Evolutionary conservation across 2,797 vertebrate species (phyloP), one percentile per base, ranked within the genome.

Genomic region (Anguilla marmorata): DNA sequence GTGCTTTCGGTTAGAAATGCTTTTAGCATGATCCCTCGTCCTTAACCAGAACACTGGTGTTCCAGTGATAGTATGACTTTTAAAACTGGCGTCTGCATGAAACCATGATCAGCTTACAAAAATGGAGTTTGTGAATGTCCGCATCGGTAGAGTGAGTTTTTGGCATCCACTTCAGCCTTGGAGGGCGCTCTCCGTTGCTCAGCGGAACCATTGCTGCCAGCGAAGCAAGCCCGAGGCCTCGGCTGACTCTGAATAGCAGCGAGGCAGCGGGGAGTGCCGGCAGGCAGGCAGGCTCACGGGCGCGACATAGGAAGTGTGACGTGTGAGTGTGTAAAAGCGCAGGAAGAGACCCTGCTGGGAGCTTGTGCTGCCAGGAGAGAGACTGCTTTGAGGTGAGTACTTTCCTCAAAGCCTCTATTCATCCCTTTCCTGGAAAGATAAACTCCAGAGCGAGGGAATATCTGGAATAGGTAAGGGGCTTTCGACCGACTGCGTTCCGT

Each of bases 251-350:
- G 33, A 45, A 24, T 79, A 41, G 30, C 63, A 30, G 85, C 12
- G 21, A 48, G 33, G 45, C 60, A 45, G 16, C 9, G n/a, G 54
- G 63, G 48, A 85, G 69, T 45, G 50, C 58, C 33, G 76, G 72
- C 63, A 84, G 85, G 85, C 60, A 27, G 76, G 72, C 63, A 84
- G 85, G 85, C 60, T 41, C 48, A 4, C 41, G 11, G 19, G 45
- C 56, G 37, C n/a, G 16, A 69, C 52, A 45, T 50, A 89, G 88
- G 86, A 89, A 89, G 84, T 89, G 88, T 89, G 88, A 60, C 79
- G 52, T 41, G 52, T 69, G 33, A 66, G 24, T 79, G 1, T 63
- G 69, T 41, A 14, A 76, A 76, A 30, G 74, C 66, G 85, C 86
- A 89, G 88, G 88, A 89, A 89, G 88, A 79, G 82, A 76, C 82